Evolutionary conservation across 2,888 invertebrate species (phyloP).

Genomic region (Octonoba sinensis): DNA sequence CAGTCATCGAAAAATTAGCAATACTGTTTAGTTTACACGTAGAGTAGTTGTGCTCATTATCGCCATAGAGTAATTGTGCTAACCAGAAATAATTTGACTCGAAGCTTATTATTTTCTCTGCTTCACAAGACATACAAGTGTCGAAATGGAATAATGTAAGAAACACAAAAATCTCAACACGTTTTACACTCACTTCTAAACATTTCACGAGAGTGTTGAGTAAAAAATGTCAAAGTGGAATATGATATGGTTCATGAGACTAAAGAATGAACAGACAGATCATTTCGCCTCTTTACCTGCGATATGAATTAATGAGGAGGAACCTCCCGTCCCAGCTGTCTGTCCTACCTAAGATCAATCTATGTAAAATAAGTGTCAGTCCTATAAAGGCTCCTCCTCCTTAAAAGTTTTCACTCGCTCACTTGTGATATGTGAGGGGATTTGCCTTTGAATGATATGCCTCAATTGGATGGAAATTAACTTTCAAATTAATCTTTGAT

Average conservation of each 20-base stretch:
- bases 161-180: conserved; percentile 60
- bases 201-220: conserved; percentile 60
- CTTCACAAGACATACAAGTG: conserved; percentile 62
- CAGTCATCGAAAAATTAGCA: conserved; percentile 63
- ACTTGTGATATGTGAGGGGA: conserved; percentile 58
- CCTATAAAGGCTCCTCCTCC: conserved; percentile 43
- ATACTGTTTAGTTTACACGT: conserved; percentile 65
- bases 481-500: conserved; percentile 46
- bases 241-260: conserved; percentile 57
- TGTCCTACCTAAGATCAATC: conserved; percentile 25
- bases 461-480: conserved; percentile 61
- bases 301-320: conserved; percentile 48
- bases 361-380: conserved; percentile 29
- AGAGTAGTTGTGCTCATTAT: conserved; percentile 63
- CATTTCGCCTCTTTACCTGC: conserved; percentile 39
- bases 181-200: conserved; percentile 59
- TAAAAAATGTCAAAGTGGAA: conserved; percentile 62
- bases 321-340: conserved; percentile 23
- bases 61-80: conserved; percentile 63
- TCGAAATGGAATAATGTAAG: conserved; percentile 58
- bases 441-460: conserved; percentile 55
- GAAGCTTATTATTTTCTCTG: conserved; percentile 59
- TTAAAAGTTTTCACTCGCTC: conserved; percentile 14
- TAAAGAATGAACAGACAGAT: conserved; percentile 45
- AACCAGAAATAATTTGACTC: conserved; percentile 62